Evolutionary conservation across 1,140 invertebrate species (phyloP).

Genomic region (Portunus trituberculatus): DNA sequence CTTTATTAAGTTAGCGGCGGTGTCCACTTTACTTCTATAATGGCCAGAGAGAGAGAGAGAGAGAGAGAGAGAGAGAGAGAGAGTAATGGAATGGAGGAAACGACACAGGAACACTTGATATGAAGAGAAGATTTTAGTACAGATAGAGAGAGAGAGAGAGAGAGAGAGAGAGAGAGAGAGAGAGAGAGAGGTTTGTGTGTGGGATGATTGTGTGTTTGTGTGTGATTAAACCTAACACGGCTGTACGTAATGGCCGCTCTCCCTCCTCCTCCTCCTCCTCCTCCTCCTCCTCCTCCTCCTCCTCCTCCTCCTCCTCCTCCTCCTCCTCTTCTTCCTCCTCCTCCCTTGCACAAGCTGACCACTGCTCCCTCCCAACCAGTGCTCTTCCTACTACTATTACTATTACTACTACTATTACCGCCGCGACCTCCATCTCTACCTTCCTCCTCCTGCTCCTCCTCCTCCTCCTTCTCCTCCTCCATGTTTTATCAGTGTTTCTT

Average conservation of each 20-base stretch:
- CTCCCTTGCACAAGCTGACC: not conserved
- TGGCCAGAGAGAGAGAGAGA: slow-evolving; percentile 25
- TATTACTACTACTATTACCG: not conserved
- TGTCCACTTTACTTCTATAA: not conserved
- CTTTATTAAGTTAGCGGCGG: too few relatives aligned
- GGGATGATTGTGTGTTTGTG: slow-evolving; percentile 72
- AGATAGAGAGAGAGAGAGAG: not conserved
- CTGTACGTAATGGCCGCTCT: slow-evolving; percentile 58
- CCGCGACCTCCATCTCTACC: not conserved
- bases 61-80: not conserved
- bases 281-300: not conserved
- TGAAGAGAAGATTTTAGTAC: not conserved
- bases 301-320: not conserved
- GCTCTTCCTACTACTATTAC: not conserved
- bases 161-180: not conserved
- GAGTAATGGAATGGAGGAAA: not conserved
- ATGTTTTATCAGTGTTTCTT: not conserved
- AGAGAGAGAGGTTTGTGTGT: slow-evolving; percentile 31
- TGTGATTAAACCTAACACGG: slow-evolving; percentile 63
- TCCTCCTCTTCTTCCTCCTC: not conserved
- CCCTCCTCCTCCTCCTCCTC: not conserved
- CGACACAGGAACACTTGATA: not conserved
- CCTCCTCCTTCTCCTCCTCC: not conserved
- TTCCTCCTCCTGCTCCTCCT: slow-evolving; percentile 18
- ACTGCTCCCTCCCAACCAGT: not conserved